Evolutionary conservation across 2,888 invertebrate genomes (phyloP), one percentile per base, ranked within the genome.

Genomic region (Polia nebulosa): DNA sequence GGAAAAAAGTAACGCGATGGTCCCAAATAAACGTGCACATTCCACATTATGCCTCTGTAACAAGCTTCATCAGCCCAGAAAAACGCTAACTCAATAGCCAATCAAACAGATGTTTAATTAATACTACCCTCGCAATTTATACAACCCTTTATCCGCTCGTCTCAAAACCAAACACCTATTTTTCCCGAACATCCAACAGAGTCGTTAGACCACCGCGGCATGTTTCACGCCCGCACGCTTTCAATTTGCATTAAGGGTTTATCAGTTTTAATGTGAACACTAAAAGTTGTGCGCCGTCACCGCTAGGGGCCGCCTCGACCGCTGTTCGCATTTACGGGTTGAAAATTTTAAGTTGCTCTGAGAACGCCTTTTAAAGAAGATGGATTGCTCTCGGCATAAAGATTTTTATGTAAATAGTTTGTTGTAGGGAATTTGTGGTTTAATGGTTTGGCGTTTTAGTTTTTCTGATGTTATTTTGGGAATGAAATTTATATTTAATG

Each of bases 201-300:
- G 66, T 78, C 71, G 57, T 45, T 62, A 66, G 69, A 72, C 78
- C 71, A 67, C 81, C 79, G 76, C 81, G 79, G 87, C 75, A 62
- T 85, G 85, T 88, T 85, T 83, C 84, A 81, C 84, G 83, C 82
- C 85, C 80, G 84, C 85, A 76, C 83, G 87, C 86, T 88, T 89
- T 89, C 88, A 89, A 89, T 89, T 88, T 88, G 85, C 85, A 88
- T 89, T 89, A 87, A 86, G 81, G 87, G 87, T 82, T 88, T 87
- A 89, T 88, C 87, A 87, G 86, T 86, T 88, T 86, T 88, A 88
- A 87, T 85, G 85, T 82, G 81, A 77, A 80, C 83, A 81, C 83
- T 85, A 84, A 88, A 88, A 87, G 85, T 85, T 82, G 77, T 73
- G 69, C 79, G 68, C 78, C 79, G 73, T 83, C 83, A 80, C 69